Evolutionary conservation across 2,888 invertebrate species (phyloP).

Genomic region (Dasypolia templi): DNA sequence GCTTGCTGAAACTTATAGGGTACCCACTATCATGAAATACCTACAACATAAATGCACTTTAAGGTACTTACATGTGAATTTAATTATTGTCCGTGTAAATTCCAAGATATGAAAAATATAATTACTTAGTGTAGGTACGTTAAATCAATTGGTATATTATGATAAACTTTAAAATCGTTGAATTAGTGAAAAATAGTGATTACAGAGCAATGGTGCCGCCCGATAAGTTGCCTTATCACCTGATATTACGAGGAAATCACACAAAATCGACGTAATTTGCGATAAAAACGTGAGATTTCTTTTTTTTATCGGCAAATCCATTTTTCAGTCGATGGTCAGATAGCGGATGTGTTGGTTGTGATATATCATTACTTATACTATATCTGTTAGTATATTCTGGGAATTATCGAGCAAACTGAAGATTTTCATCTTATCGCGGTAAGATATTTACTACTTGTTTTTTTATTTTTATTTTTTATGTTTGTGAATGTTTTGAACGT

Average conservation of each 20-base stretch:
- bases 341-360: slow-evolving; percentile 84
- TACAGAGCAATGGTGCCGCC: slow-evolving; percentile 71
- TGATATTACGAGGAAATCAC: slow-evolving; percentile 82
- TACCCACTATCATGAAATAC: neutral
- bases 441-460: slow-evolving; percentile 57
- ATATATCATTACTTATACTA: slow-evolving; percentile 66
- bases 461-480: slow-evolving; percentile 17
- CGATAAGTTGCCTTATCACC: slow-evolving; percentile 80
- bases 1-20: neutral
- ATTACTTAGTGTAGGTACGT: slow-evolving; percentile 26
- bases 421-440: slow-evolving; percentile 69
- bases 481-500: slow-evolving; percentile 6
- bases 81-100: slow-evolving; percentile 7
- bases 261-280: slow-evolving; percentile 84
- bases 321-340: slow-evolving; percentile 88
- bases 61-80: slow-evolving; percentile 4
- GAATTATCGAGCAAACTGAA: slow-evolving; percentile 56
- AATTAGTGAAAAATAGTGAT: slow-evolving; percentile 70
- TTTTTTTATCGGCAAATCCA: slow-evolving; percentile 84
- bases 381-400: slow-evolving; percentile 50
- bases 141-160: slow-evolving; percentile 55
- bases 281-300: slow-evolving; percentile 86
- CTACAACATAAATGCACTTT: neutral
- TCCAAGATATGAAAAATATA: slow-evolving; percentile 33
- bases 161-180: slow-evolving; percentile 67